These are phyloP conservation scores for Galeruca laticollis DNA, from an alignment of 2,888 invertebrate species.

Conservation along the genomic window DNA sequence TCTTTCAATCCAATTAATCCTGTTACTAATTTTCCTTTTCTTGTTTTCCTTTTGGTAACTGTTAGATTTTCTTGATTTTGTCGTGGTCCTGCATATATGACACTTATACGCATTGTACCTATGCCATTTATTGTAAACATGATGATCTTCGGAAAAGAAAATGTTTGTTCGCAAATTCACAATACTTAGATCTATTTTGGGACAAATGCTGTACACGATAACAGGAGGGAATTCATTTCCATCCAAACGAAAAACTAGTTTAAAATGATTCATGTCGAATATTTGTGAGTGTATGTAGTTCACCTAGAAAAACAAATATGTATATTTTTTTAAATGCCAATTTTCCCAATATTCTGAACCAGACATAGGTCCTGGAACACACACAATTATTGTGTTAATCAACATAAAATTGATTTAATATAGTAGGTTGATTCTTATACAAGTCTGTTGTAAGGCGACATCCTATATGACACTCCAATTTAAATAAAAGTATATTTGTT, in stretches of 20 bases:
- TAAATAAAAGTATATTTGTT: no score
- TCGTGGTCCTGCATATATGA: constrained; percentile 37
- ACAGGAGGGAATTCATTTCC: constrained; percentile 56
- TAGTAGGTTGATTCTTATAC: no score
- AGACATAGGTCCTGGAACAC: neutral
- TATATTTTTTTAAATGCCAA: neutral
- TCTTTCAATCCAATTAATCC: constrained; percentile 43
- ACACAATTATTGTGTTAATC: no score
- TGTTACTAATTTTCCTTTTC: constrained; percentile 24
- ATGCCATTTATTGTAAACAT: constrained; percentile 37
- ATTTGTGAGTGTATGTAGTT: constrained; percentile 45
- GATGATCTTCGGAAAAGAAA: neutral
- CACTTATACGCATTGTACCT: constrained; percentile 43
- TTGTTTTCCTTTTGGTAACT: constrained; percentile 18
- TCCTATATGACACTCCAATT: no score
- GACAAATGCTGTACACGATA: constrained; percentile 56
- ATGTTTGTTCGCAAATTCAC: constrained; percentile 4
- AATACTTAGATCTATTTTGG: constrained; percentile 34
- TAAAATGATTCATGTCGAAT: constrained; percentile 51
- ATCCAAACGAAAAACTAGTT: constrained; percentile 53
- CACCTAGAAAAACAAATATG: constrained; percentile 16
- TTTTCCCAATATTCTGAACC: neutral
- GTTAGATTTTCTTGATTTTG: constrained; percentile 10
- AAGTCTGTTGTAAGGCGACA: no score
- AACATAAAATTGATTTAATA: neutral